These are phyloP conservation scores for Lagocephalus sceleratus DNA, from an alignment of 2,797 vertebrate species.

Conservation along the genomic window DNA sequence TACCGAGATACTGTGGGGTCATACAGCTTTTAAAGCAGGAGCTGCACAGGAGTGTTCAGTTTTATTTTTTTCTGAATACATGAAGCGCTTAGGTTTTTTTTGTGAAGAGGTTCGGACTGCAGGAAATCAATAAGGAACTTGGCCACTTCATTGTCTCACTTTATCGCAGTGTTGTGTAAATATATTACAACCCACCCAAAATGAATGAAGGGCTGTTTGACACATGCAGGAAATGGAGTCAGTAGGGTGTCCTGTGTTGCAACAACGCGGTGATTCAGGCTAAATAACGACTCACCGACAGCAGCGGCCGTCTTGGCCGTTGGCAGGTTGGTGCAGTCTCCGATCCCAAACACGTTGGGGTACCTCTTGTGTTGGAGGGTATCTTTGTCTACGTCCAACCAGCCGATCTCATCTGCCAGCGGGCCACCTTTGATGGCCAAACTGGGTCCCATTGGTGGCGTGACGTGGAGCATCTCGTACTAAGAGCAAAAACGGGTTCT, in stretches of 20 bases:
- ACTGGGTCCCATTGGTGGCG: slow-evolving; percentile 93
- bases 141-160: not conserved
- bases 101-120: too few species aligned
- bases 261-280: not conserved
- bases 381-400: slow-evolving; percentile 90
- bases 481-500: slow-evolving; percentile 38
- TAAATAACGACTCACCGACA: slow-evolving; percentile 76
- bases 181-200: not conserved
- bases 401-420: slow-evolving; percentile 82
- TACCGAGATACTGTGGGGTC: too few species aligned
- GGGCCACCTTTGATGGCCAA: slow-evolving; percentile 80
- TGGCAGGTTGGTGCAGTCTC: slow-evolving; percentile 94
- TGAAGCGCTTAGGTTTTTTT: too few species aligned
- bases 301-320: slow-evolving; percentile 92
- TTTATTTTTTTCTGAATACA: too few species aligned
- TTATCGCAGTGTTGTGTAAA: slow-evolving; percentile 1
- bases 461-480: slow-evolving; percentile 98
- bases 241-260: slow-evolving; percentile 13
- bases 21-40: too few species aligned
- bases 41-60: too few species aligned
- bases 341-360: slow-evolving; percentile 93
- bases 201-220: not conserved
- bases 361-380: slow-evolving; percentile 91
- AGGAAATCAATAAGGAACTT: too few species aligned
- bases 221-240: not conserved